Evolutionary conservation across 1,140 invertebrate species (phyloP), one percentile per base, ranked within the genome.

Genomic region (Geopemphigus sp.): DNA sequence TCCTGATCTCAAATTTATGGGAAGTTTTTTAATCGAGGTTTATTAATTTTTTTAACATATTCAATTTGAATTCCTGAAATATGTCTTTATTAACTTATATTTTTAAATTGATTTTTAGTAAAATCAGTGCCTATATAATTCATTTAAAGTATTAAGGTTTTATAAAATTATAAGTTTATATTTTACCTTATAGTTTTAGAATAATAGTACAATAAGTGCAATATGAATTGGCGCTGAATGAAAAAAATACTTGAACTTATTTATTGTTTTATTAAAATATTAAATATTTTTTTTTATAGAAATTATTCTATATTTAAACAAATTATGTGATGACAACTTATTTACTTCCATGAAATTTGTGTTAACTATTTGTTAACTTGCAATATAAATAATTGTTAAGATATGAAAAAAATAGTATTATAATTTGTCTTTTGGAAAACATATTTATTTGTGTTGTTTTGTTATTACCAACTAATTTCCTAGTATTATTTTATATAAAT

Each of bases 1-100:
- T 78, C 74, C 74, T 78, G 74, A 78, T 78, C 74, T 78, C 74
- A 78, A 78, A 78, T 57, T 78, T 63, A 78, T 78, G 73, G 73
- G 32, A 61, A 76, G 73, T 32, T 76, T 76, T 76, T 76, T 76
- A 76, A 22, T 61, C 24, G 29, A 76, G 73, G 29, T 59, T 47
- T 32, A 19, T 57, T 39, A 24, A 76, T 15, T 50, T 53, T 29
- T 53, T 29, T 78, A 50, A 78, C 57, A 78, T 78, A 78, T 63
- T 78, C 15, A 78, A 47, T 78, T 78, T 78, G 74, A 78, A 39
- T 47, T 78, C 57, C 74, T 61, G 45, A 50, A 50, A 45, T 63
- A 63, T 76, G 50, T 78, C 22, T 72, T 54, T 72, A 54, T 54
- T 45, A 66, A 17, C 19, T 17, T 10, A 45, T 17, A 78, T n/a